Percentiles rank a stretch among this genome's conserved stretches.
phyloP scores from a whole-genome alignment of 2,888 invertebrate genomes.

The Acanthosepion lycidas region DNA sequence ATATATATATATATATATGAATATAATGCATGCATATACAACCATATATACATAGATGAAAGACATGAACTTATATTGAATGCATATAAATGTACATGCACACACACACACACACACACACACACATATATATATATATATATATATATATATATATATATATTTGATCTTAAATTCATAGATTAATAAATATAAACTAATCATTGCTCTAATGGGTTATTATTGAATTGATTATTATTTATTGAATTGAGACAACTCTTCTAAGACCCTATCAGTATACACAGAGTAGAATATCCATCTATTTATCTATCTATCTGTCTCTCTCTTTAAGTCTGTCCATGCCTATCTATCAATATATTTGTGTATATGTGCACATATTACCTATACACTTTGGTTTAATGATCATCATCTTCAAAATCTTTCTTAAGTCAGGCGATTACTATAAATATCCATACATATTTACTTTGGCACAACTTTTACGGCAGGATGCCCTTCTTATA shows the following conservation, averaged over 20 bases:
- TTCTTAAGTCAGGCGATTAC: background rate
- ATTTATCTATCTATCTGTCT: background rate
- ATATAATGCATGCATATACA: background rate
- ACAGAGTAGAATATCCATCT: background rate
- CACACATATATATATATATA: background rate
- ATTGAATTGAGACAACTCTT: no score
- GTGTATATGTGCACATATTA: background rate
- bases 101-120: background rate
- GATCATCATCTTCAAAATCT: background rate
- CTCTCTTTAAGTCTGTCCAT: no score
- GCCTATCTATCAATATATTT: background rate
- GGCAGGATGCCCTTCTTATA: background rate
- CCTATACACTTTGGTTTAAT: background rate
- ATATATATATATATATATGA: background rate
- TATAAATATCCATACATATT: conserved; percentile 8
- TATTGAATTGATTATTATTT: no score
- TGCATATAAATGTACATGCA: background rate
- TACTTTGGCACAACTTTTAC: background rate
- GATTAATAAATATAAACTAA: no score
- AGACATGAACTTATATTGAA: no score
- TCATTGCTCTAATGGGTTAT: no score
- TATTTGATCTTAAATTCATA: no score
- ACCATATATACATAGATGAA: background rate
- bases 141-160: background rate
- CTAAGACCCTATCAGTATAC: no score